phyloP scores from a whole-genome alignment of 2,888 invertebrate species.

The Eupithecia inturbata region DNA sequence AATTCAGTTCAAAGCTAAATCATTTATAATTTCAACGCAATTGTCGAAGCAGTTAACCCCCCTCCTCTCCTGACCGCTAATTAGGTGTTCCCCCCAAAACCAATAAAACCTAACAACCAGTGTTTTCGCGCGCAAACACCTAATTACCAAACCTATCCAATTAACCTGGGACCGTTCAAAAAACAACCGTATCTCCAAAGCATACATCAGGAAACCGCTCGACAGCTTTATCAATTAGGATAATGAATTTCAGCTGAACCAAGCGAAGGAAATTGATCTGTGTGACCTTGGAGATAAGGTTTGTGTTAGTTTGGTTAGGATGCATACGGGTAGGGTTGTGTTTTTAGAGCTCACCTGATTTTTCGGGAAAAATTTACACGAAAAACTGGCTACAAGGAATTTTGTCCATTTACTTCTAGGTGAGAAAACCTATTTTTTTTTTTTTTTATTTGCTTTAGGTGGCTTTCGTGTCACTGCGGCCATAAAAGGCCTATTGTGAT shows the following conservation, averaged over 20 bases:
- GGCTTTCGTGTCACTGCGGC: too few relatives aligned
- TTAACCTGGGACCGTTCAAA: conserved; percentile 26
- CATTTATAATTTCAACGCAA: conserved; percentile 7
- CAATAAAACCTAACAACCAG: conserved; percentile 46
- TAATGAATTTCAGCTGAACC: conserved; percentile 30
- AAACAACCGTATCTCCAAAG: conserved; percentile 20
- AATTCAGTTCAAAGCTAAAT: not conserved
- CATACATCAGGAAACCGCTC: conserved; percentile 23
- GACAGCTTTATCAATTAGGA: conserved; percentile 32
- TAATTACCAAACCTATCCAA: conserved; percentile 43
- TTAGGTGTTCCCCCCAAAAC: conserved; percentile 13
- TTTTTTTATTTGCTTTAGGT: too few relatives aligned
- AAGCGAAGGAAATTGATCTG: conserved; percentile 19
- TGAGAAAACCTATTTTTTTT: not conserved
- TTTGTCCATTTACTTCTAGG: not conserved
- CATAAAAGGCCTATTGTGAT: too few relatives aligned
- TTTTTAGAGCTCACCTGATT: conserved; percentile 12
- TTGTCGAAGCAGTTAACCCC: not conserved
- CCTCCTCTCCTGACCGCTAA: conserved; percentile 10
- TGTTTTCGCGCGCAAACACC: conserved; percentile 44
- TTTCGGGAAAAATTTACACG: not conserved
- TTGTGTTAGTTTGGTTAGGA: conserved; percentile 10
- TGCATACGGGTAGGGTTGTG: not conserved
- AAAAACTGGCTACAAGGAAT: not conserved
- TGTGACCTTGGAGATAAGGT: conserved; percentile 17